phyloP scores from a whole-genome alignment of 37 sponge, comb jelly and placozoan species.

The Oopsacas minuta region DNA sequence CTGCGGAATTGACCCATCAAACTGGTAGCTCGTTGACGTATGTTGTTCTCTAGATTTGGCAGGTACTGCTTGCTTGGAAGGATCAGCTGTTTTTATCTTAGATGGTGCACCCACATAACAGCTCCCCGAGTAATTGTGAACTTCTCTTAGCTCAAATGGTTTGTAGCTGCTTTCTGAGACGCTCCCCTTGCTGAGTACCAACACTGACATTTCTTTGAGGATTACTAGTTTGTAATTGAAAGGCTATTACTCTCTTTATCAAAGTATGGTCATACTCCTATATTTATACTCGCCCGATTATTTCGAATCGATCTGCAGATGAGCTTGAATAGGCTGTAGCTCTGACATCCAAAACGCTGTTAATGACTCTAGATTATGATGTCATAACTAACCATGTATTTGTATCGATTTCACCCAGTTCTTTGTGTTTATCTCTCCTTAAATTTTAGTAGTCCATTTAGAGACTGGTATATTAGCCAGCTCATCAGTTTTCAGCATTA shows the following conservation, averaged over 20 bases:
- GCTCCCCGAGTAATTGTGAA: neutral
- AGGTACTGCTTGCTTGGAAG: neutral
- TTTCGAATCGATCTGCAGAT: neutral
- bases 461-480: too few relatives aligned
- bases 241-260: neutral
- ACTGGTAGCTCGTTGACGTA: neutral
- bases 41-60: neutral
- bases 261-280: neutral
- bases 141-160: neutral
- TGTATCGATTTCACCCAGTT: too few relatives aligned
- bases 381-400: too few relatives aligned
- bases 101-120: neutral
- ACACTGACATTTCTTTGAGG: neutral
- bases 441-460: too few relatives aligned
- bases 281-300: neutral
- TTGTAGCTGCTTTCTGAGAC: neutral
- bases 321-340: neutral
- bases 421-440: too few relatives aligned
- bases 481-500: too few relatives aligned
- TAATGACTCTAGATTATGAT: too few relatives aligned
- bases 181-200: neutral
- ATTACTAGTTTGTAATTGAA: neutral
- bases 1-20: neutral
- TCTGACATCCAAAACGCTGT: neutral
- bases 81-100: neutral